These are phyloP conservation scores for Platyscapa corneri DNA, from an alignment of 1,140 invertebrate species.

Conservation along the genomic window DNA sequence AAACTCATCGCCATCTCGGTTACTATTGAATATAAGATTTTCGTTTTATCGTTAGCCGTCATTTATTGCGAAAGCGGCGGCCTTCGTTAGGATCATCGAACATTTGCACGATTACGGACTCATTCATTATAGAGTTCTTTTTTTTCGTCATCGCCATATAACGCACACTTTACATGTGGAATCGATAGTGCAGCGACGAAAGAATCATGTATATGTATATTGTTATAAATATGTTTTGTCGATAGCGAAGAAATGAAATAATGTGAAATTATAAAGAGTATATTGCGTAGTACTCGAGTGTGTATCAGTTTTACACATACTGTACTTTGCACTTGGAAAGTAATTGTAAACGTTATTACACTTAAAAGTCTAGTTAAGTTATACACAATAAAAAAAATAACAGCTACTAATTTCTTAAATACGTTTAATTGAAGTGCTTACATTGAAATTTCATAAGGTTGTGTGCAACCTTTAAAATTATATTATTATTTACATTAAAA, in stretches of 20 bases:
- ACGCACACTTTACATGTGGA: conserved; percentile 59
- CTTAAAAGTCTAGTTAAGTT: not conserved
- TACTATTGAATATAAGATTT: conserved; percentile 22
- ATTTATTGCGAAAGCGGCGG: not conserved
- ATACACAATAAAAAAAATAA: conserved; percentile 17
- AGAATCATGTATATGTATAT: conserved; percentile 70
- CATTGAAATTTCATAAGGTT: not conserved
- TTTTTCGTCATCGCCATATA: conserved; percentile 36
- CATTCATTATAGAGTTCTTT: conserved; percentile 5
- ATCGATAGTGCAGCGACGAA: conserved; percentile 62
- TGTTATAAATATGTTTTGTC: conserved; percentile 70
- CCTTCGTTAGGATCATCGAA: conserved; percentile 6
- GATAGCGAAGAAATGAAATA: conserved; percentile 63
- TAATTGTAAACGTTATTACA: not conserved
- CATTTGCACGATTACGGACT: not conserved
- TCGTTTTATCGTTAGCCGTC: conserved; percentile 24
- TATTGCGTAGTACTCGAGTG: conserved; percentile 63
- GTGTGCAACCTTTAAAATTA: conserved; percentile 18
- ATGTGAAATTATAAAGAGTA: conserved; percentile 70
- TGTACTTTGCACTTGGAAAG: not conserved
- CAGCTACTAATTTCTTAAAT: not conserved
- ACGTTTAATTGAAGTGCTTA: not conserved
- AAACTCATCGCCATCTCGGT: not conserved
- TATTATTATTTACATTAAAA: conserved; percentile 27
- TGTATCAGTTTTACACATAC: conserved; percentile 16